Base-by-base conservation (phyloP, 2,113 vertebrate species). In the Psettodes erumei region DNA sequence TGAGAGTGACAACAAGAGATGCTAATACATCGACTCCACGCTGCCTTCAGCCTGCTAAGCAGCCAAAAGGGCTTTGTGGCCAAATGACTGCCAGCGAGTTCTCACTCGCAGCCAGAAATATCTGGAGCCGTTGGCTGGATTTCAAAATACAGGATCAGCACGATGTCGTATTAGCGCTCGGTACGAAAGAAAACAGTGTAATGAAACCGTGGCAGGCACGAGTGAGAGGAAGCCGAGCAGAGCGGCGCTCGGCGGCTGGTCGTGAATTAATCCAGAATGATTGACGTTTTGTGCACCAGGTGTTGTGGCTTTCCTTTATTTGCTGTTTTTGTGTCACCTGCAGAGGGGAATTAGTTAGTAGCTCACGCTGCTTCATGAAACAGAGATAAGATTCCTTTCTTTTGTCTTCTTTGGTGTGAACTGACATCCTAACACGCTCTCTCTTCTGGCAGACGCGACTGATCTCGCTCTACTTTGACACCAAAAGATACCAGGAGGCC, bases 391-490 rank as follows among this genome's bases (percentile, higher is more conserved):
- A 2, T 23, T 43, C 12, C 11, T 54, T 50, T 53, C 33, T 68
- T 27, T 18, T 60, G 19, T 68, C 43, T 38, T 54, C 25, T 25
- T n/a, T n/a, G n/a, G n/a, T 23, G 11, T 74, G n/a, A n/a, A n/a
- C n/a, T n/a, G n/a, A n/a, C n/a, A n/a, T n/a, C n/a, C 40, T 86
- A n/a, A 83, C 23, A 8, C 21, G 3, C 40, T 64, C 16, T 77
- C 5, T 56, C 21, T 75, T 58, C 65, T 84, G 79, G 51, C 80
- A 99, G 98, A 96, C 97, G 25, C 96, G 98, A 75, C 92, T 99
- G 90, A 96, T 99, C 86, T 97, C 98, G 7, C 94, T 99, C 86
- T 99, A 99, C 93, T 99, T 99, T 78, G 98, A 99, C 93, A 99
- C 98, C 90, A 98, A 97, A 95, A 93, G 96, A 94, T 99, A 98